phyloP scores from a whole-genome alignment of 2,888 invertebrate species.

The Melanargia galathea region DNA sequence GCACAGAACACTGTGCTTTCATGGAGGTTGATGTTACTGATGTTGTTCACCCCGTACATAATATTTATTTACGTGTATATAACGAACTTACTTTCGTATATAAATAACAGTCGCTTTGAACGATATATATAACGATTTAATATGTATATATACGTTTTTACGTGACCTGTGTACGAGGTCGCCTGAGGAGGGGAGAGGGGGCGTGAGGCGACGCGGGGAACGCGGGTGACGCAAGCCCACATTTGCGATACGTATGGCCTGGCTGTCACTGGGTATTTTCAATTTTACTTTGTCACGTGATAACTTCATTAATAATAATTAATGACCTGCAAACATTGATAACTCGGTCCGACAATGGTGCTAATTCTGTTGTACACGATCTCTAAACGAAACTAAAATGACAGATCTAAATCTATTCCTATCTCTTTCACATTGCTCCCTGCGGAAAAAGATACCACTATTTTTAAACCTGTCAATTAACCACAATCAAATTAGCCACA shows the following conservation, averaged over 20 bases:
- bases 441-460: too few species aligned
- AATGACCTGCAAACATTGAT: neutral
- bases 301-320: conserved; percentile 13
- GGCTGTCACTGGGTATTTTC: conserved; percentile 9
- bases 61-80: too few species aligned
- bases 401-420: too few species aligned
- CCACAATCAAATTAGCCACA: too few species aligned
- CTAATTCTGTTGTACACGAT: too few species aligned
- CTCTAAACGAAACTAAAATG: too few species aligned
- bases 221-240: conserved; percentile 60
- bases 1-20: too few species aligned
- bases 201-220: conserved; percentile 32
- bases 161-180: conserved; percentile 61
- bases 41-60: conserved; percentile 29
- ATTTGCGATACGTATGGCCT: conserved; percentile 31
- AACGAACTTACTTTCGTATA: too few species aligned
- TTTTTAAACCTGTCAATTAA: too few species aligned
- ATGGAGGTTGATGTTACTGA: neutral
- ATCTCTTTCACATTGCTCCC: too few species aligned
- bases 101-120: conserved; percentile 33
- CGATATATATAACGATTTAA: too few species aligned
- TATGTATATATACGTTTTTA: conserved; percentile 50
- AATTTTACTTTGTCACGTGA: conserved; percentile 19
- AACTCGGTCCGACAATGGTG: neutral
- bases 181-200: conserved; percentile 25